Conservation (phyloP, 64 coral and sea anemone species). For the Astreopora myriophthalma region DNA sequence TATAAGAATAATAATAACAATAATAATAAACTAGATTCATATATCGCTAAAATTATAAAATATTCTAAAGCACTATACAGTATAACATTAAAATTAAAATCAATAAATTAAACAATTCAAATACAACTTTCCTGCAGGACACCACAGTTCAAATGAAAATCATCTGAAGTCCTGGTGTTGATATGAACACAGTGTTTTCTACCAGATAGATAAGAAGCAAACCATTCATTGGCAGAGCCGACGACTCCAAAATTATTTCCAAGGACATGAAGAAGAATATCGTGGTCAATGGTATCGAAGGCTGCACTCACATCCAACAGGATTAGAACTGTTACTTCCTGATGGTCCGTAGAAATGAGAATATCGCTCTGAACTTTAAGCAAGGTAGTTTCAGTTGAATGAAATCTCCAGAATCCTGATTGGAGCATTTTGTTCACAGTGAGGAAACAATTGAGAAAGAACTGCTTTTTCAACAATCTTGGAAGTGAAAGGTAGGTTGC, state of each 20-base stretch:
- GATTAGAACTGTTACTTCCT: slow-evolving; percentile 14
- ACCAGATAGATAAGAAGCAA: slow-evolving; percentile 23
- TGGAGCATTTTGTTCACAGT: slow-evolving; percentile 24
- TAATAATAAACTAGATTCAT: too few species aligned
- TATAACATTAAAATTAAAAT: too few species aligned
- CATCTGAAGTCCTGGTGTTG: background rate
- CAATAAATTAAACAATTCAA: background rate
- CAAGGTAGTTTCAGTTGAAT: slow-evolving; percentile 22
- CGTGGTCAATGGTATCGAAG: slow-evolving; percentile 19
- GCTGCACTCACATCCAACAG: background rate
- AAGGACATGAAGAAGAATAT: slow-evolving; percentile 13
- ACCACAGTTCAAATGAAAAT: slow-evolving; percentile 17
- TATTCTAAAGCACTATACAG: too few species aligned
- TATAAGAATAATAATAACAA: too few species aligned
- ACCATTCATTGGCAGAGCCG: slow-evolving; percentile 26
- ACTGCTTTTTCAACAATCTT: slow-evolving; percentile 13
- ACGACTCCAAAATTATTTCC: slow-evolving; percentile 1
- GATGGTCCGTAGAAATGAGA: background rate
- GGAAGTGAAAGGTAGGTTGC: slow-evolving; percentile 25
- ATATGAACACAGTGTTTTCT: slow-evolving; percentile 7
- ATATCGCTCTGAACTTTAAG: slow-evolving; percentile 27
- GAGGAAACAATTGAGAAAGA: slow-evolving; percentile 15
- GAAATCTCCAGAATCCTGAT: background rate
- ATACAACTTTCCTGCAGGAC: background rate
- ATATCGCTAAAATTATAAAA: too few species aligned